Base-by-base conservation (phyloP, 2,888 invertebrate species). In the Zygothrica quintamaculata region DNA sequence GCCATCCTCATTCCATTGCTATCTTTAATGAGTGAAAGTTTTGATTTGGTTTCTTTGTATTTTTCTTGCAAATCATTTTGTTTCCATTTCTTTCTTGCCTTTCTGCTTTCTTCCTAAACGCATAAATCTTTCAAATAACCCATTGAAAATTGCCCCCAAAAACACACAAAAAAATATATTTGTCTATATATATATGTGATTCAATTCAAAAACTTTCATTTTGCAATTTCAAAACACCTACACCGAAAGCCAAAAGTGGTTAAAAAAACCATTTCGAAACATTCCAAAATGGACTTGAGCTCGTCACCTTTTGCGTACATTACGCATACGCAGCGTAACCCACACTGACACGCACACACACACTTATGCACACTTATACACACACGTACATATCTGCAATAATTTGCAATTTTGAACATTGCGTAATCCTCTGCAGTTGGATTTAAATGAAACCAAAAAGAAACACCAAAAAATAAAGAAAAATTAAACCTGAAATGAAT, bases 371-470 rank as follows among this genome's bases (percentile, higher is more conserved):
- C 43, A 34, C 18, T 33, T 39, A 31, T 50, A 22, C 16, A 25
- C 13, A 43, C 70, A 56, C 69, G 58, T 46, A 64, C 29, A 31
- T 12, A 36, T 26, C 50, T 62, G 84, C 61, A 77, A 77, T 68
- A 62, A 77, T 75, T 75, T 74, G 82, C 72, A 84, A 87, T 81
- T 80, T 77, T 53, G 60, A 15, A 65, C 58, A 73, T 81, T 87
- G 67, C 87, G 70, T 87, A 87, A 87, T 77, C 81, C 55, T 47
- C 61, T 64, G 66, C 64, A 76, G 69, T 76, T 86, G 87, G 50
- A 34, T 62, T 51, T 65, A 50, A 72, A 75, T 65, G 61, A 43
- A 72, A 72, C 76, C 76, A 56, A 61, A 40, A 65, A 84, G 70
- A 74, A 84, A 71, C 81, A 71, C n/a, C n/a, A n/a, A n/a, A n/a